phyloP scores from a whole-genome alignment of 2,113 vertebrate genomes.

The Engystomops pustulosus region DNA sequence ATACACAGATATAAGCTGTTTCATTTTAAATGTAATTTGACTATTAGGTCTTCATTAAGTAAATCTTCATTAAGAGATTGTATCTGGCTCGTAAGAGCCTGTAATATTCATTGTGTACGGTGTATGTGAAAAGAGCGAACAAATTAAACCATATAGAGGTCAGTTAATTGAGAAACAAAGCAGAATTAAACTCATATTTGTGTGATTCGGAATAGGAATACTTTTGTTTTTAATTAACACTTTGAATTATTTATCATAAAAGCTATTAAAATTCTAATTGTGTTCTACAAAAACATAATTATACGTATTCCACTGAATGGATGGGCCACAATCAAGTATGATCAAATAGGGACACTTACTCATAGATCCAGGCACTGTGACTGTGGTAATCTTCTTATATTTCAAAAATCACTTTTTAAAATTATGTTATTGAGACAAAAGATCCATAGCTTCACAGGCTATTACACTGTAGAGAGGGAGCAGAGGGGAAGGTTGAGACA shows the following conservation, averaged over 20 bases:
- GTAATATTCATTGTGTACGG: background rate
- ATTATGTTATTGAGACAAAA: too few species aligned
- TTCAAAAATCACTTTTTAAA: too few species aligned
- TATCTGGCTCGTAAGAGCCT: background rate
- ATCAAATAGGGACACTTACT: too few species aligned
- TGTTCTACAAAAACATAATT: conserved; percentile 8
- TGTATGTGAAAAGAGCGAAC: background rate
- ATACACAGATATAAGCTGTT: background rate
- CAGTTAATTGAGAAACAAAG: background rate
- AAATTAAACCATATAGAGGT: conserved; percentile 1
- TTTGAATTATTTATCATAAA: conserved; percentile 18
- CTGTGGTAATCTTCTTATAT: too few species aligned
- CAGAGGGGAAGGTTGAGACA: too few species aligned
- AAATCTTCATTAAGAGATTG: background rate
- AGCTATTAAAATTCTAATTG: conserved; percentile 19
- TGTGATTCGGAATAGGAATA: background rate
- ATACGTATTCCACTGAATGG: background rate
- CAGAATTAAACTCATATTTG: conserved; percentile 10
- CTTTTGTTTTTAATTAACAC: conserved; percentile 25
- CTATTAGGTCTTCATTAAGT: conserved; percentile 23
- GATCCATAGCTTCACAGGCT: too few species aligned
- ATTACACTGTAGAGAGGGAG: too few species aligned
- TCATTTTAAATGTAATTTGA: background rate
- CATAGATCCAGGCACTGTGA: too few species aligned
- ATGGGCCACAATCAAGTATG: too few species aligned